Evolutionary conservation across 2,888 invertebrate genomes (phyloP), one percentile per base, ranked within the genome.

Genomic region (Azorinus chamasolen): DNA sequence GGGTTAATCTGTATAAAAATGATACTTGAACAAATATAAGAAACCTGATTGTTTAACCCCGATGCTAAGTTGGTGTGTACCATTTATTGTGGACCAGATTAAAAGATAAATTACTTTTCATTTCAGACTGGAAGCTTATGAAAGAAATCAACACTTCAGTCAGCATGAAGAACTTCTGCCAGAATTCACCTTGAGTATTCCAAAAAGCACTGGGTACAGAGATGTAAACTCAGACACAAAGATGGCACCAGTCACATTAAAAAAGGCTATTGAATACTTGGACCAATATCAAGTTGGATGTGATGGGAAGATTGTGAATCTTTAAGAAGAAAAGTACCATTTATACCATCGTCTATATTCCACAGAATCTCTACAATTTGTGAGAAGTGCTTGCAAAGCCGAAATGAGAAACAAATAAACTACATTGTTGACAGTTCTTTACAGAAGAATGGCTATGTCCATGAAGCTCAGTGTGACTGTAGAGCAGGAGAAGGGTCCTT

Each of bases 401-500:
- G 78, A 66, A 61, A 32, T 72, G 61, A 53, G 22, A 25, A 48
- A 64, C 70, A 3, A 32, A 41, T 1, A n/a, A n/a, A n/a, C n/a
- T 79, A 83, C 48, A 41, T 58, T n/a, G 51, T 82, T 12, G 82
- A 80, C 27, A 57, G 80, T 48, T 16, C 39, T 10, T 45, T 79
- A 14, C 53, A 45, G 22, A 24, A 45, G 18, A 22, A 72, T 63
- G 79, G 83, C 6, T 22, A 25, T 39, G 51, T 83, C 24, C 1
- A 24, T 24, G 83, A 84, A 43, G 16, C 58, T 4, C 86, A 84
- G 45, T 83, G 78, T 80, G 82, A 86, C 53, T 86, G 84, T 79
- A 71, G 69, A 4, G 84, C 76, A 45, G 86, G 82, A 18, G 75
- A 75, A 75, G 86, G 86, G 12, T 84, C 83, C n/a, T 22, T 32